Evolutionary conservation across 2,888 invertebrate genomes (phyloP).

Genomic region (Xestoiulus laeticollis): DNA sequence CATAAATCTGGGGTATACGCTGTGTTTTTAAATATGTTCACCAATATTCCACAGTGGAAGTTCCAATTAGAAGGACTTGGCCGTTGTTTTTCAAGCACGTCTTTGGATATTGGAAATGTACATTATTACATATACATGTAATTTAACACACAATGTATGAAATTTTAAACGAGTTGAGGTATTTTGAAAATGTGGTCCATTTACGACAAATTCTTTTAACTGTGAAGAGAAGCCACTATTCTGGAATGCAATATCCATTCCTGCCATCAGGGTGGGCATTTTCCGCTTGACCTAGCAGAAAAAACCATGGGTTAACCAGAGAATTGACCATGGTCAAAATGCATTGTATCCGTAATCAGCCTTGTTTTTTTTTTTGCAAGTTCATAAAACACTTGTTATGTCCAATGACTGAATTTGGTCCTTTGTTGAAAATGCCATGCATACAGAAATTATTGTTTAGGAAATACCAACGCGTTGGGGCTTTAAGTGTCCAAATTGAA

Average conservation of each 20-base stretch:
- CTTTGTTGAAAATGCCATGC: background rate
- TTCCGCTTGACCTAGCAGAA: background rate
- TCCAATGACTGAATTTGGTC: background rate
- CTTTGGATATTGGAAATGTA: too few relatives aligned
- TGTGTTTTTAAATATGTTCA: too few relatives aligned
- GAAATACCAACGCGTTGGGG: background rate
- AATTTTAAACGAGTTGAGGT: too few relatives aligned
- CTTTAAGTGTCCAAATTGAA: background rate
- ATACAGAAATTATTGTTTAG: background rate
- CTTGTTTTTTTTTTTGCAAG: background rate
- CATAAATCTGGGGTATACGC: too few relatives aligned
- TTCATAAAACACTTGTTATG: background rate
- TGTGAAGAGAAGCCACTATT: background rate
- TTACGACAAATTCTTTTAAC: too few relatives aligned
- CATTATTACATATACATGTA: too few relatives aligned
- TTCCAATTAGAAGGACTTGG: too few relatives aligned
- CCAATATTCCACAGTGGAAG: too few relatives aligned
- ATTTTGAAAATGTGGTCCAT: too few relatives aligned
- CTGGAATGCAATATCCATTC: background rate
- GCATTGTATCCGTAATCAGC: background rate
- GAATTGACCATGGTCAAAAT: background rate
- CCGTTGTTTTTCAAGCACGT: too few relatives aligned
- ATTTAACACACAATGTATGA: too few relatives aligned
- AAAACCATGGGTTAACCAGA: background rate
- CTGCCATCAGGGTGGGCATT: background rate